Evolutionary conservation across 2,113 vertebrate genomes (phyloP), one percentile per base, ranked within the genome.

Genomic region (Gobius niger): DNA sequence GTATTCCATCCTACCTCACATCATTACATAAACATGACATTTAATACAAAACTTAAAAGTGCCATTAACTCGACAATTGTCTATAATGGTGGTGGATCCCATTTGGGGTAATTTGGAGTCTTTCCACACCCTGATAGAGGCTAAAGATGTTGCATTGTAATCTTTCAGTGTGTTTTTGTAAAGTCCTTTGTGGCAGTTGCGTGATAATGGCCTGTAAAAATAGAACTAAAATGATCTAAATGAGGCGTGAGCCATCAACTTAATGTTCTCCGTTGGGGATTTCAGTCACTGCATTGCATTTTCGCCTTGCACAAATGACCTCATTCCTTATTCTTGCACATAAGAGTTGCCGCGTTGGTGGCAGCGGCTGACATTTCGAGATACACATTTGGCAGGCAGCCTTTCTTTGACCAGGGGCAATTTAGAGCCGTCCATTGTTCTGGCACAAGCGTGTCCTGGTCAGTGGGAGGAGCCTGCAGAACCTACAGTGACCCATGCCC

Each of bases 71-170:
- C 19, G 18, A 52, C 51, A 9, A 8, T 7, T 2, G 9, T 34
- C 19, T 57, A 24, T 57, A 34, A 4, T 40, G 53, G 53, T 18
- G 14, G 53, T 34, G 53, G 53, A 56, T 14, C 19, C 53, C 53
- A n/a, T n/a, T n/a, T n/a, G n/a, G n/a, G n/a, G 24, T 40, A 40
- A 57, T 57, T 56, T 57, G 14, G 24, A 57, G 54, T 40, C 11
- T 57, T 57, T 57, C 54, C 54, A 40, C 54, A 14, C 54, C 54
- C 54, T 57, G 54, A 57, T 19, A 57, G 54, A 57, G 18, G 0
- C 19, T 19, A 57, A 19, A 57, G 24, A 24, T 14, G 54, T 34
- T 40, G 54, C 13, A 15, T 52, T 52, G 15, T 52, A 52, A 52
- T 52, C 52, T 54, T 12, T 46, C 10, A 8, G 44, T 46, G 7